Conservation (phyloP, 1,140 invertebrate species). For the Tenebrio molitor region DNA sequence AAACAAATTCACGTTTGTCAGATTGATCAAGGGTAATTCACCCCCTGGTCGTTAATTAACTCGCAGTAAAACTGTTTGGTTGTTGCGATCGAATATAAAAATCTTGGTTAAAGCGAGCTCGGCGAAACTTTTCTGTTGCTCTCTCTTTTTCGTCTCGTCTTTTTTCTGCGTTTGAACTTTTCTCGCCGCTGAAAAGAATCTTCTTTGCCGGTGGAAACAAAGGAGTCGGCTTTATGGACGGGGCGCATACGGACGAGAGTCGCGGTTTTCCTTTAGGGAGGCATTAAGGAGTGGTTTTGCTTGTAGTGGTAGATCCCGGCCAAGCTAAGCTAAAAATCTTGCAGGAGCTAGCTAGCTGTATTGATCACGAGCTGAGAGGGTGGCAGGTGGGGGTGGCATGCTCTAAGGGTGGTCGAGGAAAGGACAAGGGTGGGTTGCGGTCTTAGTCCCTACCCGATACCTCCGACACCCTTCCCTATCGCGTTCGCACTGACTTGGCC, state of each 20-base stretch:
- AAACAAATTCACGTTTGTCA: too few species aligned
- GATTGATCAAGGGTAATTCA: neutral
- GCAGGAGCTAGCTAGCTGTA: conserved; percentile 65
- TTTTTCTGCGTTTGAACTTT: conserved; percentile 29
- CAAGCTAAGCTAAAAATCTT: conserved; percentile 65
- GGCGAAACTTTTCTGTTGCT: conserved; percentile 24
- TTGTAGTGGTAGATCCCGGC: conserved; percentile 60
- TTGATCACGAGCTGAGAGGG: conserved; percentile 61
- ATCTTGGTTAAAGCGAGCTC: conserved; percentile 32
- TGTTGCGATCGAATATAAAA: neutral
- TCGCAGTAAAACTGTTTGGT: conserved; percentile 28
- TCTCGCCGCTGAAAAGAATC: conserved; percentile 52
- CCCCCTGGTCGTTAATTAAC: neutral
- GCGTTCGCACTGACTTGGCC: conserved; percentile 52
- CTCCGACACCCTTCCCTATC: conserved; percentile 57
- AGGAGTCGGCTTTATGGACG: conserved; percentile 51
- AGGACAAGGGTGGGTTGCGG: conserved; percentile 65
- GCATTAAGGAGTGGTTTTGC: conserved; percentile 64
- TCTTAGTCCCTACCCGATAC: conserved; percentile 64
- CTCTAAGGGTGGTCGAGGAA: conserved; percentile 65
- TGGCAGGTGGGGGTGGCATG: conserved; percentile 53
- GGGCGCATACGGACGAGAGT: conserved; percentile 58
- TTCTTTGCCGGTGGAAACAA: conserved; percentile 55
- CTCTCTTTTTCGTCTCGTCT: conserved; percentile 7
- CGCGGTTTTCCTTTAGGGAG: conserved; percentile 57